Evolutionary conservation across 2,888 invertebrate genomes (phyloP), one percentile per base, ranked within the genome.

Genomic region (Lasius platythorax): DNA sequence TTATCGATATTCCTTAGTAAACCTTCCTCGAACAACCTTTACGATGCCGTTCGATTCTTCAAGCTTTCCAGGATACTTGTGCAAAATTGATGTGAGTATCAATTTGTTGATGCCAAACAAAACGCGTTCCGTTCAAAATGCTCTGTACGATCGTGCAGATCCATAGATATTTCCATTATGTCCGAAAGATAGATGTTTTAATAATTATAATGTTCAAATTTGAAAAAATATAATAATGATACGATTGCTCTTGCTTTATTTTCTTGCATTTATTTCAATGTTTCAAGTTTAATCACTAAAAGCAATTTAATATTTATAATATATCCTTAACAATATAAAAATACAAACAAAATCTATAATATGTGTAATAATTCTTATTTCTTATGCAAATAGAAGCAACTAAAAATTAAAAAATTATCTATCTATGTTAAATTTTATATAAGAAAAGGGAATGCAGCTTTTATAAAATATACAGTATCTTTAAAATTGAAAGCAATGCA

Each of bases 1-100:
- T 81, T 81, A 81, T 81, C 73, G 79, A 81, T 81, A 81, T 81
- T 81, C 46, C 79, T 81, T 73, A 46, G 79, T 81, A 81, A 79
- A 81, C 61, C 73, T 81, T 68, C 46, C 73, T 63, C 46, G 73
- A 81, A 73, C 61, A 73, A 72, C 37, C 61, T 61, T 73, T 61
- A 63, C 72, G 79, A 79, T 73, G 12, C 61, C 61, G 58, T 50
- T 70, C 61, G 37, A 81, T 81, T 46, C 37, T 37, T 73, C 79
- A 79, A 72, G 72, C 79, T 79, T 79, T 46, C 33, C 15, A 12
- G 8, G 61, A 58, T 78, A 78, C 56, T 68, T 37, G 73, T 63
- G 63, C 28, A 79, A 79, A 58, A 73, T 63, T 73, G 73, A 81
- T 73, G 73, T 28, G 73, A 81, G 73, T 81, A 81, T 81, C 79